A percentile compares a stretch with the other conserved stretches of the same genome.
phyloP scores from a whole-genome alignment of 1,140 invertebrate genomes.

The Andrena cerasifolii region DNA sequence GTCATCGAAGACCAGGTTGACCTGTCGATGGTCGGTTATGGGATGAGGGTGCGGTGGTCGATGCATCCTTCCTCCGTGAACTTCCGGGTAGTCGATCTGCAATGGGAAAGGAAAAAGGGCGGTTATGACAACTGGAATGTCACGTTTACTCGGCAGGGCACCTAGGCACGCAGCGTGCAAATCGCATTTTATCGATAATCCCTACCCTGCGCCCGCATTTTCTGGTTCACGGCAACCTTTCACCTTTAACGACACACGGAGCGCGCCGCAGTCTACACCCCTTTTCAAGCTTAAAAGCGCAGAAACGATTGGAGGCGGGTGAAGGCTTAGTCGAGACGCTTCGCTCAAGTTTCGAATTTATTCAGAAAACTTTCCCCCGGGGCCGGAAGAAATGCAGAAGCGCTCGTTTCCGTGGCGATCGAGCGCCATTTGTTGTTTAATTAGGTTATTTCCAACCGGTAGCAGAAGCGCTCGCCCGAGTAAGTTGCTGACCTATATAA shows the following conservation, averaged over 20 bases:
- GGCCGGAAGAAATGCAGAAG: too few relatives aligned
- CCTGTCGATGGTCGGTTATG: constrained; percentile 83
- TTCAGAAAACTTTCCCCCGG: too few relatives aligned
- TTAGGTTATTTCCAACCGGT: too few relatives aligned
- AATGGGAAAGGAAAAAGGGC: constrained; percentile 68
- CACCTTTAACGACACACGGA: background rate
- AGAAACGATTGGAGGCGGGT: background rate
- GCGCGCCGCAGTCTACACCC: background rate
- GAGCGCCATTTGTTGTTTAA: too few relatives aligned
- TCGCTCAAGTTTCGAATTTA: background rate
- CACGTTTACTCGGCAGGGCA: background rate
- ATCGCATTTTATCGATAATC: background rate
- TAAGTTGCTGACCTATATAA: too few relatives aligned
- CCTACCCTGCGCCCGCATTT: background rate
- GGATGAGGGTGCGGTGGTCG: constrained; percentile 82
- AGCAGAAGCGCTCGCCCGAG: too few relatives aligned
- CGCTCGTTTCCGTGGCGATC: too few relatives aligned
- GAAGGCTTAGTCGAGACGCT: background rate
- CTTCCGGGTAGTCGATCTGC: constrained; percentile 92
- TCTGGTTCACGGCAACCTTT: constrained; percentile 4
- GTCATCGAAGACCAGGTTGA: constrained; percentile 85
- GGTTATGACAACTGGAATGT: background rate
- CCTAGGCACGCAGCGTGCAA: background rate
- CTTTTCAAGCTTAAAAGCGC: constrained; percentile 6
- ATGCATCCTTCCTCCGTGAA: constrained; percentile 84